Percentiles rank a stretch among this genome's conserved stretches.
Conservation (phyloP, 2,113 vertebrate species). For the Oxygymnocypris stewartii region DNA sequence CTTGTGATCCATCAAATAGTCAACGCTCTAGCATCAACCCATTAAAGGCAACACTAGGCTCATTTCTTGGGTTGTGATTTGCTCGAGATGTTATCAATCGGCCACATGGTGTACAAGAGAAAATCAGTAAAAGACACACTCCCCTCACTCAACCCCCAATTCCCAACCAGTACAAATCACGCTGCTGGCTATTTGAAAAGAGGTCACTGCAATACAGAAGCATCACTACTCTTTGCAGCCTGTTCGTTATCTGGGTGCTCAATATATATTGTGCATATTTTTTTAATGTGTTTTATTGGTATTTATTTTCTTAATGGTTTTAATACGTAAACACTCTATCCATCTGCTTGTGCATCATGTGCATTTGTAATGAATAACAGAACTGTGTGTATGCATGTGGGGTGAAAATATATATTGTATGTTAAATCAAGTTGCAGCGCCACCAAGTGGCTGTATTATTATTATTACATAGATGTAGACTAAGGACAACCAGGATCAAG, state of each 20-base stretch:
- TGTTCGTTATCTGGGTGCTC: not conserved
- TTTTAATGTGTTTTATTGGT: not conserved
- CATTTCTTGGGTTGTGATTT: not conserved
- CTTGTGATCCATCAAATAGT: not conserved
- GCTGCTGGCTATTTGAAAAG: constrained; percentile 38
- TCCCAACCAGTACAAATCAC: constrained; percentile 34
- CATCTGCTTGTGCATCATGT: not conserved
- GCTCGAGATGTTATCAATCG: constrained; percentile 3
- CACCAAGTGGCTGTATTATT: constrained; percentile 35
- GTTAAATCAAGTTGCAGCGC: constrained; percentile 21
- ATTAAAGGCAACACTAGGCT: not conserved
- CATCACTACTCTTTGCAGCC: not conserved
- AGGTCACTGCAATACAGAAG: constrained; percentile 24
- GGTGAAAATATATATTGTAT: not conserved
- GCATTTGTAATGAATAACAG: not conserved
- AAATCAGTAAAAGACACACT: not conserved
- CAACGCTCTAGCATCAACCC: not conserved
- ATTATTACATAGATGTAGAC: too few relatives aligned
- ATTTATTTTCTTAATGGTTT: not conserved
- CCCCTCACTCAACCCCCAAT: not conserved
- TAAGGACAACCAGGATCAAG: not conserved
- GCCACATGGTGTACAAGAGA: not conserved
- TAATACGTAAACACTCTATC: not conserved
- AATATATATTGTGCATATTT: not conserved
- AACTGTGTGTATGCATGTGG: not conserved